Percentiles rank a stretch among this genome's conserved stretches.
phyloP scores from a whole-genome alignment of 2,797 vertebrate genomes.

The Chelonia mydas region DNA sequence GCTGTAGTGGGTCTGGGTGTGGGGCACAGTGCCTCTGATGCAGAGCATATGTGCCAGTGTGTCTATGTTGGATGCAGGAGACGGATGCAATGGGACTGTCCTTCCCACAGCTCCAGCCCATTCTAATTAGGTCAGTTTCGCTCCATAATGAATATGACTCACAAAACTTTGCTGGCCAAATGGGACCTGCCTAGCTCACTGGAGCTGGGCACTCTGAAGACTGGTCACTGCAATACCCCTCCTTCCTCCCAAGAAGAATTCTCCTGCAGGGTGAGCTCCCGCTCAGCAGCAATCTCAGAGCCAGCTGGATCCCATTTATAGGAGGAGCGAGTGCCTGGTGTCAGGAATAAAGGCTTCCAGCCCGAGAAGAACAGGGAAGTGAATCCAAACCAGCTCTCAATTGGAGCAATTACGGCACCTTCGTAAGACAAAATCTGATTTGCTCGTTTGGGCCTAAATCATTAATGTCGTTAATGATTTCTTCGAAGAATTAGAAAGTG shows the following conservation, averaged over 20 bases:
- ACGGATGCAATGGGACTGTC: not conserved
- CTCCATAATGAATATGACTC: too few species aligned
- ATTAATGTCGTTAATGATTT: not conserved
- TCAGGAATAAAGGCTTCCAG: not conserved
- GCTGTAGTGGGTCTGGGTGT: too few species aligned
- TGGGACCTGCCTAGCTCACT: not conserved
- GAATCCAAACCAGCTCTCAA: not conserved
- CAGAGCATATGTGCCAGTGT: not conserved
- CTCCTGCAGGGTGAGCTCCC: too few species aligned
- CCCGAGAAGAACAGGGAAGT: not conserved
- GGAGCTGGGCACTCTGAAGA: not conserved
- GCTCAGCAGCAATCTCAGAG: not conserved
- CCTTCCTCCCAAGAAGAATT: too few species aligned
- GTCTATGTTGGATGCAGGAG: not conserved
- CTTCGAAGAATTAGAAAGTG: conserved; percentile 1
- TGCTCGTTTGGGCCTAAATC: not conserved
- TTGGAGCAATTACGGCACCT: not conserved
- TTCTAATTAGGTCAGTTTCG: too few species aligned
- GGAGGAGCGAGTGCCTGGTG: not conserved
- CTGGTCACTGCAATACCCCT: not conserved
- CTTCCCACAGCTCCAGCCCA: too few species aligned
- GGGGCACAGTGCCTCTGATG: too few species aligned
- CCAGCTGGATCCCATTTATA: not conserved
- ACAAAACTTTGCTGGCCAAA: too few species aligned
- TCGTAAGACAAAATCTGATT: not conserved